Conservation (phyloP, 2,888 invertebrate species). For the Iphiclides podalirius region DNA sequence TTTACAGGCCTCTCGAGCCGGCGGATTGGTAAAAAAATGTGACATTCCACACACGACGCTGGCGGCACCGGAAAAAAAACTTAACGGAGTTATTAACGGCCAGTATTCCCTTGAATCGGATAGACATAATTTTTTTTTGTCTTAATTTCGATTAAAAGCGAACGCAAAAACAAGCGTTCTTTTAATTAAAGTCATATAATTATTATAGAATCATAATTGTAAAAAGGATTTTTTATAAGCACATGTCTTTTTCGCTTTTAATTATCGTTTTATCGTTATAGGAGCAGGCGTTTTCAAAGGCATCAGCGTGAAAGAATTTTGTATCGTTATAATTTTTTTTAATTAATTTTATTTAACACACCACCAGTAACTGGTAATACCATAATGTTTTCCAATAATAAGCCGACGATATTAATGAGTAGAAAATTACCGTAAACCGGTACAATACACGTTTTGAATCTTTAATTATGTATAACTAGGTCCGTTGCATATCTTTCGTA, state of each 20-base stretch:
- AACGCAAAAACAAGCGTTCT: not conserved
- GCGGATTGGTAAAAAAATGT: not conserved
- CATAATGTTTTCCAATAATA: conserved; percentile 3
- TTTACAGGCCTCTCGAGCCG: not conserved
- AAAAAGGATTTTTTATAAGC: conserved; percentile 2
- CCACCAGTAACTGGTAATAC: not conserved
- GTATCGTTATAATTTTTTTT: conserved; percentile 3
- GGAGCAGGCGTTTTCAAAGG: conserved; percentile 1
- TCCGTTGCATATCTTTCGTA: conserved; percentile 16
- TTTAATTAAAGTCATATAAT: not conserved
- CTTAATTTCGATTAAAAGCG: not conserved
- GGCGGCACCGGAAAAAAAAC: not conserved
- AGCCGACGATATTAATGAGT: not conserved
- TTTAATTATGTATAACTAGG: conserved; percentile 18
- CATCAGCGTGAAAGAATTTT: conserved; percentile 8
- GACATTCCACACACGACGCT: not conserved
- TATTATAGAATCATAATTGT: not conserved
- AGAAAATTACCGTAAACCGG: conserved; percentile 1
- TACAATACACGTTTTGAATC: conserved; percentile 5
- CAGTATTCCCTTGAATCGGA: not conserved
- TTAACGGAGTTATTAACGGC: not conserved
- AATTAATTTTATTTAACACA: not conserved
- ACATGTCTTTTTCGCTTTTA: not conserved
- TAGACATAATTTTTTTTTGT: conserved; percentile 1
- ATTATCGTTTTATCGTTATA: conserved; percentile 7